Evolutionary conservation across 2,113 vertebrate genomes (phyloP).

Genomic region (Nothoprocta pentlandii): DNA sequence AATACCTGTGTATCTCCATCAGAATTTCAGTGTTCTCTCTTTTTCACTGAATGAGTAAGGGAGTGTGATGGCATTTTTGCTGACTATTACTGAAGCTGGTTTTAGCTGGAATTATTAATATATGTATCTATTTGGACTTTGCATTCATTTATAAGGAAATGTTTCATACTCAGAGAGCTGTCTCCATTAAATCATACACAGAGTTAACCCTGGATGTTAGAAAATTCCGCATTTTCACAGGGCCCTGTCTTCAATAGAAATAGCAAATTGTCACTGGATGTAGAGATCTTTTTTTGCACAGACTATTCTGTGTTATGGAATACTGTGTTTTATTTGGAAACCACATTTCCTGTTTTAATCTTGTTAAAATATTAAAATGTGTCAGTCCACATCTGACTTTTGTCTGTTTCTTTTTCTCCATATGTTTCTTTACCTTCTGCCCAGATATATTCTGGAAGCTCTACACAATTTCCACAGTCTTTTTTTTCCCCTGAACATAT

Average conservation of each 20-base stretch:
- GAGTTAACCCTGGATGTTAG: not conserved
- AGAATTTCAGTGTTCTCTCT: not conserved
- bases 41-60: not conserved
- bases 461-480: not conserved
- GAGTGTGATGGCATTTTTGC: not conserved
- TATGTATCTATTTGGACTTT: not conserved
- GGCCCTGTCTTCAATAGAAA: not conserved
- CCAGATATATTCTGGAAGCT: not conserved
- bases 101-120: no score
- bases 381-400: not conserved
- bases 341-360: not conserved
- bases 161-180: not conserved
- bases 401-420: not conserved
- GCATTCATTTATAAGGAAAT: not conserved
- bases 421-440: not conserved
- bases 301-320: not conserved
- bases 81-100: not conserved
- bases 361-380: not conserved
- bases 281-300: not conserved
- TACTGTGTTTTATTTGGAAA: not conserved
- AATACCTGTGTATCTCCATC: not conserved
- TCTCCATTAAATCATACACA: not conserved
- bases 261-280: not conserved
- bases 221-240: not conserved
- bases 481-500: not conserved